Conservation (phyloP, 1,140 invertebrate genomes). For the Caenorhabditis elegans region WBcel235 BX284604.4:14633501-14634000, state of each 20-base stretch:
- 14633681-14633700: background rate
- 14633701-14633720: background rate
- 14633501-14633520: background rate
- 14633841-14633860: background rate
- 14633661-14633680: background rate
- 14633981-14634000: too few species aligned
- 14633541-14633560: too few species aligned
- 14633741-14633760: background rate
- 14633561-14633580: too few species aligned
- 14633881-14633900: background rate
- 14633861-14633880: background rate
- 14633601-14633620: background rate
- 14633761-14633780: constrained; percentile 5
- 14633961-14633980: too few species aligned
- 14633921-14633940: background rate
- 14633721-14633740: background rate
- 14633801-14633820: background rate
- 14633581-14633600: too few species aligned
- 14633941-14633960: background rate
- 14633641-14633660: background rate
- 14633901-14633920: background rate
- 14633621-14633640: background rate
- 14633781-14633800: background rate
- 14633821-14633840: constrained; percentile 8
- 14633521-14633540: too few species aligned